Conservation (phyloP, 2,888 invertebrate genomes). For the Caenorhabditis angaria region DNA sequence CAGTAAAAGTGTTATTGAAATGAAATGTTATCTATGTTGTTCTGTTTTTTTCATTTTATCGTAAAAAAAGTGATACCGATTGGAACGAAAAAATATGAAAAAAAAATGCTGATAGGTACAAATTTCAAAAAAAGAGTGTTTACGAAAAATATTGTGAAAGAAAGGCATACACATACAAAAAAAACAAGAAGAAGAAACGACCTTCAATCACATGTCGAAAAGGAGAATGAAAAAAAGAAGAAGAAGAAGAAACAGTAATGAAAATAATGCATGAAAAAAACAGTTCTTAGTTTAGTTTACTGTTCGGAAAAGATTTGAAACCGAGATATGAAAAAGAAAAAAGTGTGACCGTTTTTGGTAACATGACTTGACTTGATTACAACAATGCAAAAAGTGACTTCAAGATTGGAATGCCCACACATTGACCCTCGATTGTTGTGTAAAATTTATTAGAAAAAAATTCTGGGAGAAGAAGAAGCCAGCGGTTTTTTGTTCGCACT, state of each 20-base stretch:
- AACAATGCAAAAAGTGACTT: background rate
- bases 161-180: conserved; percentile 13
- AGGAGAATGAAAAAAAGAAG: conserved; percentile 4
- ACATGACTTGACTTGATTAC: too few species aligned
- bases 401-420: background rate
- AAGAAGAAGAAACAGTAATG: conserved; percentile 28
- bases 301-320: conserved; percentile 11
- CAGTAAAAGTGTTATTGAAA: background rate
- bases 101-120: background rate
- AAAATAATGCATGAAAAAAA: conserved; percentile 13
- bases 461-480: background rate
- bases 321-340: background rate
- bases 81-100: background rate
- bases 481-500: conserved; percentile 4
- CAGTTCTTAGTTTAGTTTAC: conserved; percentile 8
- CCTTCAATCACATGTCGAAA: conserved; percentile 22
- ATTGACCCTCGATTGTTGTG: background rate
- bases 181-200: conserved; percentile 13
- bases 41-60: background rate
- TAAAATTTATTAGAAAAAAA: background rate
- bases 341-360: background rate
- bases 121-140: background rate
- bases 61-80: background rate
- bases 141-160: conserved; percentile 1
- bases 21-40: background rate